Conservation (phyloP, 2,113 vertebrate species). For the Mystacornis crossleyi region DNA sequence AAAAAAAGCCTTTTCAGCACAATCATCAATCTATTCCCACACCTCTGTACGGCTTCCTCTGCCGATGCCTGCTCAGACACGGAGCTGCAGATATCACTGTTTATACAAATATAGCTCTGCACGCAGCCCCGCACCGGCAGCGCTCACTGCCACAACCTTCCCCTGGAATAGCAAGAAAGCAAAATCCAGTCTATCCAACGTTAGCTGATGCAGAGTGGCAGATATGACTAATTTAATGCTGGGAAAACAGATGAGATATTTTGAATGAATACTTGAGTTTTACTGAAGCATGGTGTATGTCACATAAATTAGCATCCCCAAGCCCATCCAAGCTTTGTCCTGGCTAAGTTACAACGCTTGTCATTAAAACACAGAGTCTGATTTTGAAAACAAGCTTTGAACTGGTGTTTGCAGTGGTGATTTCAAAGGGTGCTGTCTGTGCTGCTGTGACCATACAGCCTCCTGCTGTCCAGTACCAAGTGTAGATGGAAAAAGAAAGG, state of each 20-base stretch:
- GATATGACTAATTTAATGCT: neutral
- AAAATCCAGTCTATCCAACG: neutral
- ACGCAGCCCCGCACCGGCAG: neutral
- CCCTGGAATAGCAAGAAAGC: neutral
- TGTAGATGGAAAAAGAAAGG: neutral
- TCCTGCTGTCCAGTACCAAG: neutral
- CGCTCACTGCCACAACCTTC: neutral
- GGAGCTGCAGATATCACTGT: neutral
- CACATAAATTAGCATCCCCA: neutral
- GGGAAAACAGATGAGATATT: neutral
- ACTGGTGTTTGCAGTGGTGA: neutral
- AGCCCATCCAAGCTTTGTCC: neutral
- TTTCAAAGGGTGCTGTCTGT: neutral
- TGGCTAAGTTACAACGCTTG: neutral
- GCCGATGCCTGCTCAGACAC: neutral
- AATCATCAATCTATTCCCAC: neutral
- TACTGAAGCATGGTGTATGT: neutral
- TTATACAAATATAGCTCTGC: neutral
- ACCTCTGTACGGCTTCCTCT: neutral
- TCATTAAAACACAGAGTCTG: neutral
- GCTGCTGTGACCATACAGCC: neutral
- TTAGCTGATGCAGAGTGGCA: neutral
- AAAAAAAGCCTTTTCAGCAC: neutral
- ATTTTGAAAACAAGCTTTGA: neutral
- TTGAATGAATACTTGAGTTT: neutral